Percentiles rank a stretch among this genome's conserved stretches.
Evolutionary conservation across 2,113 vertebrate genomes (phyloP).

Genomic region (Otis tarda): DNA sequence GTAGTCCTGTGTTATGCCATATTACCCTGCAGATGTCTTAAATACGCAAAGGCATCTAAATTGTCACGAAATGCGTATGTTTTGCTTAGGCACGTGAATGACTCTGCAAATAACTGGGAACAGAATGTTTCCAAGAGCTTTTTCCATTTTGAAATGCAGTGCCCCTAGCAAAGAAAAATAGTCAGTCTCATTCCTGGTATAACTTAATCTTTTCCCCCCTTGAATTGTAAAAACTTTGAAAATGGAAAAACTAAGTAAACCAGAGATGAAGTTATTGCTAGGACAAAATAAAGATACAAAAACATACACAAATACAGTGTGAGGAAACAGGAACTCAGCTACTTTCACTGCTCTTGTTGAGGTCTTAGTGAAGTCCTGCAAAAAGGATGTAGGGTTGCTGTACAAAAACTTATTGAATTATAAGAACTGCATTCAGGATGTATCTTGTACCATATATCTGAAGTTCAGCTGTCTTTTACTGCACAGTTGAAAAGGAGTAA

Average conservation of each 20-base stretch:
- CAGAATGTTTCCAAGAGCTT: not conserved
- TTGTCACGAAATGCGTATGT: not conserved
- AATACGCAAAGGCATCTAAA: not conserved
- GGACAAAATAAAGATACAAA: not conserved
- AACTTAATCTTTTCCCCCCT: not conserved
- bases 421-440: not conserved
- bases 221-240: not conserved
- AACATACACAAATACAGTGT: not conserved
- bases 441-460: not conserved
- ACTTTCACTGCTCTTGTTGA: not conserved
- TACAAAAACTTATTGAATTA: not conserved
- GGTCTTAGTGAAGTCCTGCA: not conserved
- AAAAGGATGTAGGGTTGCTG: not conserved
- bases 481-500: not conserved
- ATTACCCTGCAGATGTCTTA: not conserved
- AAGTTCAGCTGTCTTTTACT: not conserved
- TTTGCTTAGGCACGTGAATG: not conserved
- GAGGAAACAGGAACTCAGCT: not conserved
- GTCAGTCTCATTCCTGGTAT: not conserved
- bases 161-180: not conserved
- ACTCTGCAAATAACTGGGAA: not conserved
- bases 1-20: not conserved
- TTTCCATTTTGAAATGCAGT: not conserved
- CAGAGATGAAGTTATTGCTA: not conserved
- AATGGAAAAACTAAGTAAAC: not conserved